Evolutionary conservation across 2,113 vertebrate genomes (phyloP).

Genomic region (Aptenodytes forsteri): DNA sequence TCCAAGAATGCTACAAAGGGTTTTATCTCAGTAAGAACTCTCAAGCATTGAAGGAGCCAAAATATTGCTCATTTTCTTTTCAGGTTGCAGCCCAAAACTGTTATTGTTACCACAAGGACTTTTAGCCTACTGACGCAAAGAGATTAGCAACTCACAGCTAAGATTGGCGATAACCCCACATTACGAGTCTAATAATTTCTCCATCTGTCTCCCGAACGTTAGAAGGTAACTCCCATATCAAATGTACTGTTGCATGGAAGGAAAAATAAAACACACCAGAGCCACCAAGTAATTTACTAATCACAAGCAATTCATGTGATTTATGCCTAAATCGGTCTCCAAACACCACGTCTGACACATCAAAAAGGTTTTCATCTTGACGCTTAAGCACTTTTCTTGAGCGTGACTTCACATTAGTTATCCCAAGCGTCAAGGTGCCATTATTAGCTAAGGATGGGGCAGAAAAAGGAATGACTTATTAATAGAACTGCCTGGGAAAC

Average conservation of each 20-base stretch:
- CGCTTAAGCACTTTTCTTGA: neutral
- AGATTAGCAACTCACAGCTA: neutral
- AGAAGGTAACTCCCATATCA: neutral
- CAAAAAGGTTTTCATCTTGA: neutral
- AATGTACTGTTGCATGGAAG: neutral
- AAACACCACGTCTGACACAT: neutral
- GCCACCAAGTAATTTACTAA: constrained; percentile 3
- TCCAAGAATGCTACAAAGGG: neutral
- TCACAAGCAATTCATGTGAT: neutral
- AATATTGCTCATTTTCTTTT: constrained; percentile 15
- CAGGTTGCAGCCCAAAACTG: neutral
- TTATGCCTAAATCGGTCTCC: neutral
- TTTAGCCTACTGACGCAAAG: neutral
- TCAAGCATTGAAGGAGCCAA: neutral
- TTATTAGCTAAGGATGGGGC: neutral
- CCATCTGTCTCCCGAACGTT: neutral
- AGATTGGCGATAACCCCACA: neutral
- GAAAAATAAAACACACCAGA: neutral
- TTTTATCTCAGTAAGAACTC: constrained; percentile 16
- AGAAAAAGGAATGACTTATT: constrained; percentile 1
- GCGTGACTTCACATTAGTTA: neutral
- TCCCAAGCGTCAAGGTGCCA: neutral
- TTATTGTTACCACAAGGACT: constrained; percentile 9
- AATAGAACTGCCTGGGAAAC: constrained; percentile 46
- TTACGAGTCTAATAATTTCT: neutral